Evolutionary conservation across 2,888 invertebrate genomes (phyloP).

Genomic region (Artemia sinica): DNA sequence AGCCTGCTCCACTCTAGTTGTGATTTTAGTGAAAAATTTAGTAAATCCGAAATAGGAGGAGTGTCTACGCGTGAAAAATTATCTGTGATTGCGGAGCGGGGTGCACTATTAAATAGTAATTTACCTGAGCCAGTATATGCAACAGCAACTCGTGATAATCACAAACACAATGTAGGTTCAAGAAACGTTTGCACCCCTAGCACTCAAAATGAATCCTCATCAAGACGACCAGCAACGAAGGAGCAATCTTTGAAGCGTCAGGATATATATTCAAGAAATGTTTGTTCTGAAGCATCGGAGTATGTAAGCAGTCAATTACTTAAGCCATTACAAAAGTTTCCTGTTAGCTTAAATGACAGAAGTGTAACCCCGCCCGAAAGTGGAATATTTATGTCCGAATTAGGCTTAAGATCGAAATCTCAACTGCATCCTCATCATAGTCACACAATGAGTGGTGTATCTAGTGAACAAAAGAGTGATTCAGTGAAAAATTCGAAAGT

Average conservation of each 20-base stretch:
- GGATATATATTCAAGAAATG: not conserved
- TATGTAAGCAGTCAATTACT: not conserved
- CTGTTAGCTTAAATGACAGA: not conserved
- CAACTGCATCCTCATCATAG: too few species aligned
- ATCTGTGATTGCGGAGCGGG: too few species aligned
- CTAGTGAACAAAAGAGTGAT: slow-evolving; percentile 3
- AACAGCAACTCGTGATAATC: not conserved
- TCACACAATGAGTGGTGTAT: not conserved
- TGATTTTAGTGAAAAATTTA: not conserved
- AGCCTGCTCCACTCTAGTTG: not conserved
- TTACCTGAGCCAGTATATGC: not conserved
- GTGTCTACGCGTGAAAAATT: not conserved
- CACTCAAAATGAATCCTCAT: not conserved
- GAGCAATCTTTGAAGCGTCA: not conserved
- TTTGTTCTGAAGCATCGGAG: not conserved
- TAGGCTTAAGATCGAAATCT: too few species aligned
- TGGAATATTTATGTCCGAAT: not conserved
- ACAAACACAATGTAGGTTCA: too few species aligned
- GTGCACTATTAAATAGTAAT: too few species aligned
- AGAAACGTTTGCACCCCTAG: not conserved
- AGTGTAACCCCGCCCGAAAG: not conserved
- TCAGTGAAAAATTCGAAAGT: slow-evolving; percentile 13
- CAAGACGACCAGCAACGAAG: not conserved
- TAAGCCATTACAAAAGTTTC: slow-evolving; percentile 3
- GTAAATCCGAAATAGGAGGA: not conserved